Conservation (phyloP, 2,113 vertebrate species). For the Genyomyrus donnyi region DNA sequence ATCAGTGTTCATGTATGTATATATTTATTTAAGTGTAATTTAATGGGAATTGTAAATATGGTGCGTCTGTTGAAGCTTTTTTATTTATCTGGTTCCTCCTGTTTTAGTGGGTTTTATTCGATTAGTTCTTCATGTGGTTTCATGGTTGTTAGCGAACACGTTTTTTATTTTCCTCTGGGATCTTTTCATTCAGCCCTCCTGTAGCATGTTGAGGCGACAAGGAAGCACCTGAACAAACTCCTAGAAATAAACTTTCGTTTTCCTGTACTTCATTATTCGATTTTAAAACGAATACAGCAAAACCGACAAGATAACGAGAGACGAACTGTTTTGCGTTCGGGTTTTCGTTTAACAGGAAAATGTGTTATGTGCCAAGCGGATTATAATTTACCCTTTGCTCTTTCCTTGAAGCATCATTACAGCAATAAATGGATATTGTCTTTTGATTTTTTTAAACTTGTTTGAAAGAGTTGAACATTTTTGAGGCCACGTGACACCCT, state of each 20-base stretch:
- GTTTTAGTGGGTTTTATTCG: constrained; percentile 97
- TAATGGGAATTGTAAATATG: constrained; percentile 99
- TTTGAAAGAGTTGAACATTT: constrained; percentile 71
- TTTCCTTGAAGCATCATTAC: constrained; percentile 79
- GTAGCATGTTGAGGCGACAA: constrained; percentile 95
- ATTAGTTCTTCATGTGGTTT: constrained; percentile 97
- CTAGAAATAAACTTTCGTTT: constrained; percentile 71
- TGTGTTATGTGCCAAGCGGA: constrained; percentile 78
- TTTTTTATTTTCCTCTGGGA: constrained; percentile 65
- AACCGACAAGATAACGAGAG: constrained; percentile 69
- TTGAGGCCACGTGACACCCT: constrained; percentile 85
- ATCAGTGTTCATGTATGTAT: constrained; percentile 99
- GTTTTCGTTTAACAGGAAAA: constrained; percentile 67
- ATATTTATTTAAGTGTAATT: constrained; percentile 99
- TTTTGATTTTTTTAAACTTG: constrained; percentile 64
- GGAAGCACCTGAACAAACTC: constrained; percentile 90
- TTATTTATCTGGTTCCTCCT: constrained; percentile 99
- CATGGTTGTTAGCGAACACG: constrained; percentile 87
- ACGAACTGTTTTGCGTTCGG: constrained; percentile 71
- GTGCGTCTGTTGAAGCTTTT: constrained; percentile 97
- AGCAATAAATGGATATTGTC: constrained; percentile 96
- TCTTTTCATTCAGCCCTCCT: constrained; percentile 92
- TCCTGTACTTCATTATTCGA: constrained; percentile 79
- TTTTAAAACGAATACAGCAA: constrained; percentile 66
- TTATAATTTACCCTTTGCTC: constrained; percentile 71